Base-by-base conservation (phyloP, 2,113 vertebrate genomes). In the Centropus unirufus region DNA sequence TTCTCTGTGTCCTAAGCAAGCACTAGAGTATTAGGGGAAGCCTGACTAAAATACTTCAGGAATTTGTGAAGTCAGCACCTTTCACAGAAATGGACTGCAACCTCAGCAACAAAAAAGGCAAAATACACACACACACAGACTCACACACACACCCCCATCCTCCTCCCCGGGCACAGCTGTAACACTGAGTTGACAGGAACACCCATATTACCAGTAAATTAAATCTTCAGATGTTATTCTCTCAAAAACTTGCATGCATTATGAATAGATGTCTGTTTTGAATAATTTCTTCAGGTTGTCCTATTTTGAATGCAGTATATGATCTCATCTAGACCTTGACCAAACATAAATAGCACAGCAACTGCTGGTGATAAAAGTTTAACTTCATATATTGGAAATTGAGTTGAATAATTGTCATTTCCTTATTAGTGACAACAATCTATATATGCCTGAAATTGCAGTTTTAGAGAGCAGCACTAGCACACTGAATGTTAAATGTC, bases 1-100 rank as follows among this genome's bases (percentile, higher is more conserved):
- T 44, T 73, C 76, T 93, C 87, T 92, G 64, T 83, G 63, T 73
- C 59, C 78, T 52, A 92, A 74, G n/a, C 55, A 95, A 93, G 69
- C 63, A 94, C 84, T 19, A 47, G 32, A 91, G 70, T 59, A 90
- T 59, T 90, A 95, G 91, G 26, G 66, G 83, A 92, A 92, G 87
- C 57, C 49, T 83, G 67, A 89, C 84, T 85, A 87, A 97, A 96
- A 95, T 80, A 96, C 70, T 95, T 76, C 27, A 93, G 66, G 75
- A 95, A 96, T 97, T 22, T 83, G 88, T 90, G 27, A 93, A 93
- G 82, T 96, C 95, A 97, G 94, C 94, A 94, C 39, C 85, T 86
- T 81, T 63, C 7, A 36, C 1, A 79, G 81, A 86, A 93, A 84
- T 1, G 46, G 77, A 91, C 2, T 94, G 94, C 94, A 93, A 73